These are phyloP conservation scores for Crotalus tigris DNA, from an alignment of 2,113 vertebrate species.

Conservation along the genomic window DNA sequence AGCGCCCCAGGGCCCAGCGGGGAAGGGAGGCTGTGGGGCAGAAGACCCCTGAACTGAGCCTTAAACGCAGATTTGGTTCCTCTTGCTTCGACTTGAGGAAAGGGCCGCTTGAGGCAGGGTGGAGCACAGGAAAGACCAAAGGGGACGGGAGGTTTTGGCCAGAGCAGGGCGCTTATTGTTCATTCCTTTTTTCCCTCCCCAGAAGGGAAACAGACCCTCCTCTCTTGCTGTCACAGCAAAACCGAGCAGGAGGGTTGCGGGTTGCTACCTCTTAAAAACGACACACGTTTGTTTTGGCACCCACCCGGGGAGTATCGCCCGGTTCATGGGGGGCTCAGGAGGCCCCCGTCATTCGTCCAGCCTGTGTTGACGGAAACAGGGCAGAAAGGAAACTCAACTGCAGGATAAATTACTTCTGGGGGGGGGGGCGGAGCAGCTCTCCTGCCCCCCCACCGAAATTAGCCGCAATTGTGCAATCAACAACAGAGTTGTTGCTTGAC, in stretches of 20 bases:
- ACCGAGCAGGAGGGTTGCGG: not conserved
- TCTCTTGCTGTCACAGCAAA: not conserved
- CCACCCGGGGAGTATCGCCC: accelerated
- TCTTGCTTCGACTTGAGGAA: not conserved
- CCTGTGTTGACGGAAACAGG: not conserved
- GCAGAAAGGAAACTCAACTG: not conserved
- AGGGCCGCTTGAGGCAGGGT: not conserved
- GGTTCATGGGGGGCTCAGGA: not conserved
- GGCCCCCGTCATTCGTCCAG: not conserved
- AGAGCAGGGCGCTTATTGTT: not conserved
- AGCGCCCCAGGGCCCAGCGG: too few relatives aligned
- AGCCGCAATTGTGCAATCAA: not conserved
- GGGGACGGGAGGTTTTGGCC: not conserved
- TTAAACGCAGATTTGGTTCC: not conserved
- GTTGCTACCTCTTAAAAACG: not conserved
- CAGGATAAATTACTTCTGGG: not conserved
- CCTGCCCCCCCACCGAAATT: not conserved
- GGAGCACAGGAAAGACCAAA: not conserved
- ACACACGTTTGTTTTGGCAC: not conserved
- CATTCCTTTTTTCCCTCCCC: not conserved
- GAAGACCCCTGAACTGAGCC: not conserved
- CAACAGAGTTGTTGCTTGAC: not conserved
- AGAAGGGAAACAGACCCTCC: not conserved
- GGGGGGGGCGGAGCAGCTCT: not conserved
- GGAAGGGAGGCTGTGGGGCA: too few relatives aligned